These are phyloP conservation scores for Aythya fuligula DNA, from an alignment of 2,797 vertebrate species.

Conservation along the genomic window DNA sequence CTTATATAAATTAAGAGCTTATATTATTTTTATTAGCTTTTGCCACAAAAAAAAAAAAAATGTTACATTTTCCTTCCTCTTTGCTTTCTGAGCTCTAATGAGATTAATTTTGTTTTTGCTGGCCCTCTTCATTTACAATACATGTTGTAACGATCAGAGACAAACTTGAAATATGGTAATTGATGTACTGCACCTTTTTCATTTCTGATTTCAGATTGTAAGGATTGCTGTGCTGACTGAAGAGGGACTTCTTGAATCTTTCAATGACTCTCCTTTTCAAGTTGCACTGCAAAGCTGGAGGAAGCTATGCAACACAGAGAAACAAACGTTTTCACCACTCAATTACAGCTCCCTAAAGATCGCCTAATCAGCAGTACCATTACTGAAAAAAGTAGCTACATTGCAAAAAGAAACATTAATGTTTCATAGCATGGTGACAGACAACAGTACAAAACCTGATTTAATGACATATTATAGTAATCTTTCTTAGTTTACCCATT, in stretches of 20 bases:
- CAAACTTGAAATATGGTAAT: background rate
- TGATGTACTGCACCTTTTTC: slow-evolving; percentile 82
- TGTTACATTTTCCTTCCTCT: background rate
- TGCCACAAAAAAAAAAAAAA: background rate
- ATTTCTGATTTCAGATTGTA: slow-evolving; percentile 89
- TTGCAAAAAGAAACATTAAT: background rate
- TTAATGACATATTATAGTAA: background rate
- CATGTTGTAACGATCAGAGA: background rate
- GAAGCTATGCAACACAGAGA: slow-evolving; percentile 80
- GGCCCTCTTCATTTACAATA: background rate
- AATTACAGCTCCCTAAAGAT: background rate
- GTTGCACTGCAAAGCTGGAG: slow-evolving; percentile 83
- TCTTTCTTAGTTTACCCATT: background rate
- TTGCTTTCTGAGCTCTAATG: background rate
- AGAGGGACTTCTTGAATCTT: slow-evolving; percentile 92
- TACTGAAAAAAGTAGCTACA: background rate
- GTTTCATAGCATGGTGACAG: background rate
- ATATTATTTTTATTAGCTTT: background rate
- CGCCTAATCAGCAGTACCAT: background rate
- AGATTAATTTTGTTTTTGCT: background rate
- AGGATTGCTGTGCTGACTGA: slow-evolving; percentile 85
- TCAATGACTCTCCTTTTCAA: slow-evolving; percentile 85
- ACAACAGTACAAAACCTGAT: background rate
- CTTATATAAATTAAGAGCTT: background rate
- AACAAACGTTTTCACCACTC: background rate